Evolutionary conservation across 2,797 vertebrate species (phyloP).

Genomic region (Ibycter americanus): DNA sequence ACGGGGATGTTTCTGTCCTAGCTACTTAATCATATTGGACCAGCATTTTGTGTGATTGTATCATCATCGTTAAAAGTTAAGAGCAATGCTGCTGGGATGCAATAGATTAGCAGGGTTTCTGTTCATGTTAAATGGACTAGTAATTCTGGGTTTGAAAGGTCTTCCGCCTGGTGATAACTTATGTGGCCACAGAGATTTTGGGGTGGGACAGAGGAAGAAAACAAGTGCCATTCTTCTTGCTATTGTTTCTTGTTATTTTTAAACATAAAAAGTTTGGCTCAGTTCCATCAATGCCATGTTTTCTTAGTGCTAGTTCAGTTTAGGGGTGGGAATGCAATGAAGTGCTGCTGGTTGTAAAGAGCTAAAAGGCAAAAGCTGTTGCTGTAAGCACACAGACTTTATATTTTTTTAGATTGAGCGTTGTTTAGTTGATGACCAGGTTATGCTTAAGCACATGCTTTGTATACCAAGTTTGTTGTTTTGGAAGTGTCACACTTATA

Average conservation of each 20-base stretch:
- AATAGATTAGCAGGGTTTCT: background rate
- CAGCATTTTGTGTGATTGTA: conserved; percentile 25
- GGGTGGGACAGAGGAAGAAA: background rate
- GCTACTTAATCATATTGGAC: conserved; percentile 52
- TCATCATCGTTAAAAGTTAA: conserved; percentile 14
- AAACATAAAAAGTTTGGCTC: background rate
- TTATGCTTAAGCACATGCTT: background rate
- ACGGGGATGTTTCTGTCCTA: background rate
- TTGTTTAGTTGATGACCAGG: background rate
- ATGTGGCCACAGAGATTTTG: background rate
- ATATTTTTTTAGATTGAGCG: background rate
- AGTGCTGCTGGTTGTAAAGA: background rate
- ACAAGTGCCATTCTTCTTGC: background rate
- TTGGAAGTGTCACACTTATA: background rate
- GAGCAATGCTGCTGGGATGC: background rate
- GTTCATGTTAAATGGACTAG: background rate
- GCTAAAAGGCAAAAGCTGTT: background rate
- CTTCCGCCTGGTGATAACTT: background rate
- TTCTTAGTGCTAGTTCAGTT: background rate
- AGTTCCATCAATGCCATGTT: background rate
- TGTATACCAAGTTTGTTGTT: background rate
- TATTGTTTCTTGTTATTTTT: background rate
- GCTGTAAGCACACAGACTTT: background rate
- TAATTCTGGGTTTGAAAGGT: conserved; percentile 3
- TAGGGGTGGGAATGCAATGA: background rate